phyloP scores from a whole-genome alignment of 2,797 vertebrate genomes.

The Gephyroberyx darwinii region DNA sequence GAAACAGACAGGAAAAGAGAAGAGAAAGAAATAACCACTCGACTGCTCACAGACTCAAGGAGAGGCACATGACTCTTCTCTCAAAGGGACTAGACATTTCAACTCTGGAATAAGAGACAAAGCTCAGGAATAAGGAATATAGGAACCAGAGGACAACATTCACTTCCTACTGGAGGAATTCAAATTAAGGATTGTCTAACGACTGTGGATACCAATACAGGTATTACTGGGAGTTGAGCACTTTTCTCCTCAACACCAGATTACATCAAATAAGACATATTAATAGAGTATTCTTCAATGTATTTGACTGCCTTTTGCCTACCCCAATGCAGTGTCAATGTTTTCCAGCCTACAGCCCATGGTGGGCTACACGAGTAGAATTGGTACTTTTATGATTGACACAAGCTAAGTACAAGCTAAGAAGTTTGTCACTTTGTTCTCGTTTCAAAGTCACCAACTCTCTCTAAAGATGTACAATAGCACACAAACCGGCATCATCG shows the following conservation, averaged over 20 bases:
- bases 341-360: neutral
- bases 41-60: constrained; percentile 24
- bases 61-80: constrained; percentile 37
- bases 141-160: constrained; percentile 9
- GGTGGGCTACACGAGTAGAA: constrained; percentile 11
- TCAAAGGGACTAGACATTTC: constrained; percentile 24
- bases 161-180: neutral
- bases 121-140: constrained; percentile 28
- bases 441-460: neutral
- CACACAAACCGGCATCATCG: neutral
- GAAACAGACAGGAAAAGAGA: constrained; percentile 37
- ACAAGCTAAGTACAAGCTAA: neutral
- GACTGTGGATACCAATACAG: constrained; percentile 47
- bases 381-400: neutral
- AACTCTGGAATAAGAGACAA: constrained; percentile 18
- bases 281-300: neutral
- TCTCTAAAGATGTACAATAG: constrained; percentile 64
- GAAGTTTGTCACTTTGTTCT: neutral
- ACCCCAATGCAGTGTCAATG: neutral
- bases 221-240: constrained; percentile 37
- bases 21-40: constrained; percentile 15
- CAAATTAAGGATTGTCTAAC: neutral
- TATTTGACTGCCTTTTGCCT: neutral
- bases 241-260: constrained; percentile 5
- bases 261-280: neutral